These are phyloP conservation scores for Hyaena hyaena DNA, from an alignment of 2,113 vertebrate genomes.

Conservation along the genomic window DNA sequence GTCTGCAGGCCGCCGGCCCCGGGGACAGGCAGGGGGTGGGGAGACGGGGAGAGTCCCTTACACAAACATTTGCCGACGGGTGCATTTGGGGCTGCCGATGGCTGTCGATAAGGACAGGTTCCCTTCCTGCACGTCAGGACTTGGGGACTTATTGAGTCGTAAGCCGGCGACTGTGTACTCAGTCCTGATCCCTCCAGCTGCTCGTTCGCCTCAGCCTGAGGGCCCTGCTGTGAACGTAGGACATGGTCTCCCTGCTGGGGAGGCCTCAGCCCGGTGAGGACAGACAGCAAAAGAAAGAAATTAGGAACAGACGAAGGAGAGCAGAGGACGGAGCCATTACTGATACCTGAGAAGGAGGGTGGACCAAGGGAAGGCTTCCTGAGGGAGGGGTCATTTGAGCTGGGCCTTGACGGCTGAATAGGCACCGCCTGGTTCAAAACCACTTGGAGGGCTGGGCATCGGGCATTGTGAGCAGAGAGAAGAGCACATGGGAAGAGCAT, in stretches of 20 bases:
- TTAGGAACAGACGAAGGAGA: not conserved
- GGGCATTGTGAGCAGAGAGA: not conserved
- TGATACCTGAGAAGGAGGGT: not conserved
- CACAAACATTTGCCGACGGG: constrained; percentile 86
- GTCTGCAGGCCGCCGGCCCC: not conserved
- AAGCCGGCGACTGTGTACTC: not conserved
- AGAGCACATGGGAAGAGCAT: not conserved
- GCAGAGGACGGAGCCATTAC: not conserved
- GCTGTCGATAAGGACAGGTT: constrained; percentile 75
- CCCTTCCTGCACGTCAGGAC: constrained; percentile 38
- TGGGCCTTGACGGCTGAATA: not conserved
- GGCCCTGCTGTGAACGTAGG: not conserved
- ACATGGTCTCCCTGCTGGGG: rapidly evolving
- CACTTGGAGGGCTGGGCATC: rapidly evolving
- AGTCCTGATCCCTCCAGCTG: not conserved
- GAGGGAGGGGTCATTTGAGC: not conserved
- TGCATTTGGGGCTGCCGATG: constrained; percentile 82
- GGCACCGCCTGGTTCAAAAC: not conserved
- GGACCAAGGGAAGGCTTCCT: not conserved
- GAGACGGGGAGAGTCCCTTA: constrained; percentile 77
- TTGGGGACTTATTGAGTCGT: not conserved
- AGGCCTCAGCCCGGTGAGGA: not conserved
- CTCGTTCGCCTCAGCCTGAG: rapidly evolving
- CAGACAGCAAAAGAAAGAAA: too few relatives aligned
- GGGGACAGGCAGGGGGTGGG: not conserved